These are phyloP conservation scores for Molossus molossus DNA, from an alignment of 2,797 vertebrate genomes.

Conservation along the genomic window DNA sequence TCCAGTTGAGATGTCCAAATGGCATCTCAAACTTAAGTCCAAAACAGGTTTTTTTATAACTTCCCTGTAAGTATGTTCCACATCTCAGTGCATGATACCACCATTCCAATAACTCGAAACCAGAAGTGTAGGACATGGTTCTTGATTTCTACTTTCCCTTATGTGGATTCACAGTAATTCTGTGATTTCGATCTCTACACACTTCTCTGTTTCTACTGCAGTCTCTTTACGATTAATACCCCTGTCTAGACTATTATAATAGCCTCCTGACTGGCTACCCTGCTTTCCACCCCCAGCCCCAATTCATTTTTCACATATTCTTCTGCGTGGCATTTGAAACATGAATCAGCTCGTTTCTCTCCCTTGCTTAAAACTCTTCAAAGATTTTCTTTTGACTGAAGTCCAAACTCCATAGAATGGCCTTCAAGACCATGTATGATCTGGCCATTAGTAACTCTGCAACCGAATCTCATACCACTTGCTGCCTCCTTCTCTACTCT, in stretches of 20 bases:
- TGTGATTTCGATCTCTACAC: background rate
- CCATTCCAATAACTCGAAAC: background rate
- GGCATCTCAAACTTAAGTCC: conserved; percentile 3
- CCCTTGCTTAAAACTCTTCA: conserved; percentile 40
- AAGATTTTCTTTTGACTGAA: conserved; percentile 37
- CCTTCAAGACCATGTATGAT: background rate
- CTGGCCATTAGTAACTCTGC: background rate
- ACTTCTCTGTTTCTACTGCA: background rate
- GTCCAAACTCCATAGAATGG: background rate
- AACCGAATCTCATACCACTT: background rate
- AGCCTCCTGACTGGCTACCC: background rate
- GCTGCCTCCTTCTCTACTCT: background rate
- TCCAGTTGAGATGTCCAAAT: conserved; percentile 51
- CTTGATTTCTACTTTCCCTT: background rate
- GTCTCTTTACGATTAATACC: background rate
- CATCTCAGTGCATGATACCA: background rate
- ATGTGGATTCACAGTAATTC: background rate
- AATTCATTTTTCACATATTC: background rate
- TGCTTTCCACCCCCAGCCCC: background rate
- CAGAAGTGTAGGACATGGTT: background rate
- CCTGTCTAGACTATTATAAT: background rate
- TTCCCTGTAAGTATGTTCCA: background rate
- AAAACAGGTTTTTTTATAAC: background rate
- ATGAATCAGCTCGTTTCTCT: background rate
- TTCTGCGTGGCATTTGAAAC: conserved; percentile 40